A percentile compares a stretch with the other conserved stretches of the same genome.
These are phyloP conservation scores for Troides helena DNA, from an alignment of 2,888 invertebrate species.

Conservation along the genomic window DNA sequence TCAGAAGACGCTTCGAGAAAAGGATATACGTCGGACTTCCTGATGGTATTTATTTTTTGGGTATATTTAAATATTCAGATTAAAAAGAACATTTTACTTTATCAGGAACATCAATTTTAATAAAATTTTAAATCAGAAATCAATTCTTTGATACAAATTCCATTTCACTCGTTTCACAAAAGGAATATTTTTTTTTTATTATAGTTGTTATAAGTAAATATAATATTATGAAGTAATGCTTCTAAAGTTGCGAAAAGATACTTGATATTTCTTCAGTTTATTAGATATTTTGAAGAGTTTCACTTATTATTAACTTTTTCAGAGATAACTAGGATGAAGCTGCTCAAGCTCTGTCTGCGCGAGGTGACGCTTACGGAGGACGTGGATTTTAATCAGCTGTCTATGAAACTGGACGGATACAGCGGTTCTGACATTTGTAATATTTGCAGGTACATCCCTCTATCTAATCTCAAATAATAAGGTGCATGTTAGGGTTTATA, in stretches of 20 bases:
- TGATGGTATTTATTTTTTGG: constrained; percentile 69
- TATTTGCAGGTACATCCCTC: constrained; percentile 84
- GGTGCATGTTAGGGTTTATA: too few relatives aligned
- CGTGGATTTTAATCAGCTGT: constrained; percentile 82
- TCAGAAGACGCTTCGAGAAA: constrained; percentile 91
- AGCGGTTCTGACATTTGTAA: constrained; percentile 94
- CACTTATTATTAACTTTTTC: constrained; percentile 37
- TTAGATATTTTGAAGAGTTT: neutral
- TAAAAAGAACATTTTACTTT: too few relatives aligned
- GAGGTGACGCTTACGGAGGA: constrained; percentile 83
- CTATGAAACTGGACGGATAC: constrained; percentile 86
- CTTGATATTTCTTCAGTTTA: too few relatives aligned
- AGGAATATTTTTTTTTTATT: too few relatives aligned
- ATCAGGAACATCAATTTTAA: too few relatives aligned
- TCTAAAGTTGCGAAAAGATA: too few relatives aligned
- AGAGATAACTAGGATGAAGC: constrained; percentile 84
- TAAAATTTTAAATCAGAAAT: too few relatives aligned
- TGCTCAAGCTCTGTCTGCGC: constrained; percentile 85
- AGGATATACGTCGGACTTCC: constrained; percentile 93
- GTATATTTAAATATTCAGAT: neutral
- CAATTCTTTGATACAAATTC: too few relatives aligned
- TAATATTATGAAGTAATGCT: too few relatives aligned
- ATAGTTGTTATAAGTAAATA: too few relatives aligned
- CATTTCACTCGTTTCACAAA: too few relatives aligned
- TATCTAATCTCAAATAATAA: neutral